Base-by-base conservation (phyloP, 2,888 invertebrate species). In the Acleris sparsana region DNA sequence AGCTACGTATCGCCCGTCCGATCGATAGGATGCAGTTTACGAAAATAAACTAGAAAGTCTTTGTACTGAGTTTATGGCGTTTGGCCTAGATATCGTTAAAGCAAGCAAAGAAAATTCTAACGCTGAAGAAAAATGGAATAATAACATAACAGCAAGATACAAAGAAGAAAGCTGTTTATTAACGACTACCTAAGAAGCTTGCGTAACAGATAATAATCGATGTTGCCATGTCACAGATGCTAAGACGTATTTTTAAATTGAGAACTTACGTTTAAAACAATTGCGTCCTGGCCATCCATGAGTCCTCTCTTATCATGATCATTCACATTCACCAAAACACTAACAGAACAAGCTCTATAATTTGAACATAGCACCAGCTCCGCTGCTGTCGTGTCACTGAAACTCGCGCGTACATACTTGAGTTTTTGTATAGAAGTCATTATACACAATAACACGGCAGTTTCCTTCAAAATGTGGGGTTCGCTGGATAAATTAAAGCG, bases 21-120 rank as follows among this genome's bases (percentile, higher is more conserved):
- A 85, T 84, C 72, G 68, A 73, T 77, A 75, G 74, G 82, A 84
- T 86, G 82, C 83, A 83, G 74, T 80, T 79, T 75, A 78, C 78
- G 70, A 83, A 75, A 75, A 72, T 73, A 76, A 67, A 66, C 62
- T 52, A 58, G 20, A 61, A 68, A 71, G 70, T 75, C 66, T 66
- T 61, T 62, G 62, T 66, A 57, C 62, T 56, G 56, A 61, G 25
- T 65, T 66, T 62, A 66, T 57, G 57, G 62, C 66, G 57, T 66
- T 56, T 62, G 66, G 44, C 57, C 66, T 44, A 66, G 52, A 62
- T 62, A 65, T 25, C n/a, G 57, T 51, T 62, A 62, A 44, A 49
- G 17, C 25, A 44, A 25, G 17, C 22, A 39, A 56, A 33, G 60
- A 60, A 65, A 61, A 61, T 52, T 22, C 18, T 49, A 44, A 43